phyloP scores from a whole-genome alignment of 2,797 vertebrate genomes.

The Eidolon dupreanum region DNA sequence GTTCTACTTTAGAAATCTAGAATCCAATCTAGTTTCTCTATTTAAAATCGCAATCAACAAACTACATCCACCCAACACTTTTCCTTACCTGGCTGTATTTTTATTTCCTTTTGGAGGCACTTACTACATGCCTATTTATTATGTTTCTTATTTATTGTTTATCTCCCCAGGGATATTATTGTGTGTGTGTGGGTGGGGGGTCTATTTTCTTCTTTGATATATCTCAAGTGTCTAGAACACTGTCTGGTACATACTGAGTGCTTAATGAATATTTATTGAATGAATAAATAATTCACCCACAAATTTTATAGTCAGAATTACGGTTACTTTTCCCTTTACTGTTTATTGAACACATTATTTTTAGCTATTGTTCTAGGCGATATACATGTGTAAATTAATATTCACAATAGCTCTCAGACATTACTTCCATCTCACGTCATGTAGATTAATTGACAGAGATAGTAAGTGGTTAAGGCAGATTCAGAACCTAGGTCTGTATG shows the following conservation, averaged over 20 bases:
- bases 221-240: not conserved
- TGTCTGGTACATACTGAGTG: not conserved
- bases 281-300: not conserved
- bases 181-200: not conserved
- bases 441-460: not conserved
- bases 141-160: not conserved
- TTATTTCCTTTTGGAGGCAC: not conserved
- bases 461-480: not conserved
- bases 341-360: not conserved
- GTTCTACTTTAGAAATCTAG: not conserved
- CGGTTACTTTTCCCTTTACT: slow-evolving; percentile 7
- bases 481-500: not conserved
- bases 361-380: not conserved
- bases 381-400: not conserved
- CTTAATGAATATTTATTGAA: not conserved
- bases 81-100: not conserved
- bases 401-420: not conserved
- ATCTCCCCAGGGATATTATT: not conserved
- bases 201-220: not conserved
- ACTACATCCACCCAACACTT: not conserved
- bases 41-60: not conserved
- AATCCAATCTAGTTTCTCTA: not conserved
- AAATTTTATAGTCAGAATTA: slow-evolving; percentile 20
- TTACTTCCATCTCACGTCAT: not conserved
- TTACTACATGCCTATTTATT: not conserved